Base-by-base conservation (phyloP, 2,797 vertebrate genomes). In the Furcifer pardalis region DNA sequence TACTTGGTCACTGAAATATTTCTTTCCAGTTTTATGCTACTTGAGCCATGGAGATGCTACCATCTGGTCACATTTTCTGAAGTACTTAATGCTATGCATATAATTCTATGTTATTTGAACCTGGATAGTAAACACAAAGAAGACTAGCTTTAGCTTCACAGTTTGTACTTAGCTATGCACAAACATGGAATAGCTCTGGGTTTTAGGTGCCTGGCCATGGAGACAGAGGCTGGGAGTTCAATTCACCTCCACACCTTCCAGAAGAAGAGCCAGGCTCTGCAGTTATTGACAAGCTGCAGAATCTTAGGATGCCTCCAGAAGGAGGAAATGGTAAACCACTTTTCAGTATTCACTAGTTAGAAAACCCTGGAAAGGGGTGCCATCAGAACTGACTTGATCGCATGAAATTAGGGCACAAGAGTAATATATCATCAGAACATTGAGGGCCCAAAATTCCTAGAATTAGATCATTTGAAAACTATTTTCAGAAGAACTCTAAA, bases 11-110 rank as follows among this genome's bases (percentile, higher is more conserved):
- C 56, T 56, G 9, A 42, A 44, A 46, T 42, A 68, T 13, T 27
- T 56, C n/a, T 76, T 65, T 25, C 49, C 49, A 30, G n/a, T 81
- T 81, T 46, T 32, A 13, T 74, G 52, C 59, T 62, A 63, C 60
- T 63, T 49, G 71, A 82, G 40, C 72, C 60, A 49, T 21, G 72
- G 72, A 59, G 21, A 75, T 65, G 13, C 71, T 30, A 32, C 81
- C 81, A 83, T 83, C 72, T 83, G 60, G 72, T 30, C n/a, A 21
- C 12, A 75, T 23, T 75, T 44, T 65, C 59, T 75, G 60, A 65
- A 75, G 25, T 32, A 42, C 66, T 72, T 81, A 44, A n/a, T 42
- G 35, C 30, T 37, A 52, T 49, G 30, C 52, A 82, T 65, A 82
- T 71, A 82, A 52, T 82, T 49, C 17, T 32, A 25, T 32, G 30